Percentiles rank a stretch among this genome's conserved stretches.
These are phyloP conservation scores for Chrysina gloriosa DNA, from an alignment of 2,888 invertebrate genomes.

Conservation along the genomic window DNA sequence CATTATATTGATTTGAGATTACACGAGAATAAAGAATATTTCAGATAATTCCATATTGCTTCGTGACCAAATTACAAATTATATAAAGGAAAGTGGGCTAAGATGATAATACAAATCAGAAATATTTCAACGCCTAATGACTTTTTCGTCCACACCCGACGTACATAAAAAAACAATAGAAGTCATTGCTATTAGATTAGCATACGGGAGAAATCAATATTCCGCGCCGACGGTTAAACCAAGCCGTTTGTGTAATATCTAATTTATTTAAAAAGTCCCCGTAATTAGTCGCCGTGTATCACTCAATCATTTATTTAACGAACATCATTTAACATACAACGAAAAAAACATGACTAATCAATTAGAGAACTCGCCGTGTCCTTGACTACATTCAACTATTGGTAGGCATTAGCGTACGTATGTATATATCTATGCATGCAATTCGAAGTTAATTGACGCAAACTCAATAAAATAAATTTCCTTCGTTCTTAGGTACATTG, in stretches of 20 bases:
- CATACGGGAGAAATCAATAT: not conserved
- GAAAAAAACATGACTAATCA: constrained; percentile 30
- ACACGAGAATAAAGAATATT: no score
- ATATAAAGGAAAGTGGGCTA: no score
- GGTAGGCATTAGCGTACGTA: not conserved
- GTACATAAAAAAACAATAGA: not conserved
- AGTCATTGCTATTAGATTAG: constrained; percentile 4
- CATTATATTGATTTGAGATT: no score
- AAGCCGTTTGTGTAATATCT: constrained; percentile 5
- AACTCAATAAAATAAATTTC: constrained; percentile 14
- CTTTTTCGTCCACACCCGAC: no score
- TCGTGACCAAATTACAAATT: no score
- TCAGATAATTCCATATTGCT: no score
- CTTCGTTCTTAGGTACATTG: not conserved
- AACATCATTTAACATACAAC: constrained; percentile 16
- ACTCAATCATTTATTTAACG: constrained; percentile 22
- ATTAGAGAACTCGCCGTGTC: constrained; percentile 12
- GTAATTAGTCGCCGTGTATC: constrained; percentile 15
- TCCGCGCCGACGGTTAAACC: not conserved
- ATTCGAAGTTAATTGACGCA: constrained; percentile 2
- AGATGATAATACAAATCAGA: no score
- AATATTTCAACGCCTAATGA: no score
- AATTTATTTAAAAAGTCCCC: constrained; percentile 18
- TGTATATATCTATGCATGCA: not conserved
- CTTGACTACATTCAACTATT: not conserved